These are phyloP conservation scores for Eristalinus aeneus DNA, from an alignment of 2,888 invertebrate species.

Conservation along the genomic window DNA sequence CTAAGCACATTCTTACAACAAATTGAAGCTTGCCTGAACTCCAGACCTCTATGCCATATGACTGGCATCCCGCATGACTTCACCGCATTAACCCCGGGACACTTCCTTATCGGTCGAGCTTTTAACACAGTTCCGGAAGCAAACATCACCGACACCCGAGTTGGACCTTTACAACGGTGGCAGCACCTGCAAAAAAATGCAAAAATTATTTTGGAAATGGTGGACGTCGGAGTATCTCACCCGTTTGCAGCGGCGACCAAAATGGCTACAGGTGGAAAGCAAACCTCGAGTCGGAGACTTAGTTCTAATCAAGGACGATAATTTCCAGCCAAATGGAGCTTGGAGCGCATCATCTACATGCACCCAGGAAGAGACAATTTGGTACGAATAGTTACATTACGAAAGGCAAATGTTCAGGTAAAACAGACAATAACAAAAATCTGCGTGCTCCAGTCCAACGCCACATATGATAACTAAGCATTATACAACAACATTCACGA, in stretches of 20 bases:
- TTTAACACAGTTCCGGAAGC: too few relatives aligned
- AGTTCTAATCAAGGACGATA: not conserved
- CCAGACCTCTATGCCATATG: slow-evolving; percentile 43
- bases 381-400: too few relatives aligned
- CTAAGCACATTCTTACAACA: slow-evolving; percentile 33
- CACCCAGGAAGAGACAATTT: too few relatives aligned
- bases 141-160: too few relatives aligned
- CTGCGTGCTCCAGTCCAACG: not conserved
- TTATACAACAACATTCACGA: too few relatives aligned
- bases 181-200: not conserved
- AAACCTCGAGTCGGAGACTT: not conserved
- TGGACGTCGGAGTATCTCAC: too few relatives aligned
- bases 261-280: not conserved
- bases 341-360: not conserved
- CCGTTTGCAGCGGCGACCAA: not conserved
- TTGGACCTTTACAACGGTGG: not conserved
- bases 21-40: slow-evolving; percentile 70
- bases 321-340: not conserved
- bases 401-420: not conserved
- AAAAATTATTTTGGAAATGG: not conserved
- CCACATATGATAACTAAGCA: too few relatives aligned
- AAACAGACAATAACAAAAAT: not conserved
- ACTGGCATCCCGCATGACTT: slow-evolving; percentile 69
- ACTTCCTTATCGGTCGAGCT: too few relatives aligned
- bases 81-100: slow-evolving; percentile 69